Evolutionary conservation across 2,797 vertebrate species (phyloP).

Genomic region (Phrynocephalus vlangalii): DNA sequence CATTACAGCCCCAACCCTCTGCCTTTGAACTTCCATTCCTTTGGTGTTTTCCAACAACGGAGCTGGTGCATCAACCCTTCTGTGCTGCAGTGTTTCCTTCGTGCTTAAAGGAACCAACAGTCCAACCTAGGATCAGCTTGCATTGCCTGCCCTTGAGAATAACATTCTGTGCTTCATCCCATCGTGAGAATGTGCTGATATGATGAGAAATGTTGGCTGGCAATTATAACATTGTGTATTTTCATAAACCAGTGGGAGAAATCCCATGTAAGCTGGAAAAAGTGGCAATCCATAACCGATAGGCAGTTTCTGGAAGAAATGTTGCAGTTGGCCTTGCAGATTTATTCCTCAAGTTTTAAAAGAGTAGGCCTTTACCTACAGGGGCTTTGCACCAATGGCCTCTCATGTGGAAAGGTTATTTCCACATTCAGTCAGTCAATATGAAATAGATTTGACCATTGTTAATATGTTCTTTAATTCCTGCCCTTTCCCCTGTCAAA

Average conservation of each 20-base stretch:
- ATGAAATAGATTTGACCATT: not conserved
- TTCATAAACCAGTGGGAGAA: not conserved
- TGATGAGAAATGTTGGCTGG: not conserved
- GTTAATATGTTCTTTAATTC: not conserved
- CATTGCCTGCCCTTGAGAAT: not conserved
- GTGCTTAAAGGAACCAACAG: not conserved
- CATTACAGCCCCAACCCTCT: not conserved
- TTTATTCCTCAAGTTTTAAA: not conserved
- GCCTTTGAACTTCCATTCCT: not conserved
- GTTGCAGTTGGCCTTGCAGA: not conserved
- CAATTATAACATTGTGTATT: not conserved
- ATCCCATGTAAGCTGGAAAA: not conserved
- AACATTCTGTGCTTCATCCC: not conserved
- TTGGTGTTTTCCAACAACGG: not conserved
- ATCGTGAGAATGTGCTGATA: not conserved
- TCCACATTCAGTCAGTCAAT: not conserved
- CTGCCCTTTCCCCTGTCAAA: not conserved
- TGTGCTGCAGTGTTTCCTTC: not conserved
- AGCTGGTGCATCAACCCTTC: not conserved
- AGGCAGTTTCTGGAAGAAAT: not conserved
- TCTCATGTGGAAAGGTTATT: not conserved
- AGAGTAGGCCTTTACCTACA: not conserved
- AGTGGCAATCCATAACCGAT: not conserved
- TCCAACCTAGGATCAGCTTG: not conserved
- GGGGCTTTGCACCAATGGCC: not conserved